phyloP scores from a whole-genome alignment of 2,797 vertebrate species.

The Alcedo quadribrachys region DNA sequence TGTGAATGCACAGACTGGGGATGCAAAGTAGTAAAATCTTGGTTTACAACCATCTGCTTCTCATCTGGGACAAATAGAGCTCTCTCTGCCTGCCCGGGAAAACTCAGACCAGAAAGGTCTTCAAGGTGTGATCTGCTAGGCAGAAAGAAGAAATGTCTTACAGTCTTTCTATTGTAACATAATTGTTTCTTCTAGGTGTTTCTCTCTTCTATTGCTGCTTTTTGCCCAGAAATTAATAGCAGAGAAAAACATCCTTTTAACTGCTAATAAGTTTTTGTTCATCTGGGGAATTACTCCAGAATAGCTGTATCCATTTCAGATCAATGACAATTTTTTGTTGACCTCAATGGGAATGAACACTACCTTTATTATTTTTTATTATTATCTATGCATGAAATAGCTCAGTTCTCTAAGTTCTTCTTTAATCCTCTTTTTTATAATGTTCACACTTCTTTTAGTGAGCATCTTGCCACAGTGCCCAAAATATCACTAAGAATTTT shows the following conservation, averaged over 20 bases:
- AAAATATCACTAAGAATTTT: neutral
- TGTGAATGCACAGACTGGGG: neutral
- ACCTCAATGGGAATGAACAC: neutral
- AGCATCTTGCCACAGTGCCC: neutral
- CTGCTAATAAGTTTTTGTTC: neutral
- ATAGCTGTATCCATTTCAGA: neutral
- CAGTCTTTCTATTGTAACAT: neutral
- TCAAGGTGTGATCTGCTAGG: neutral
- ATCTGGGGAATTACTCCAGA: neutral
- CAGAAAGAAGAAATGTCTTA: neutral
- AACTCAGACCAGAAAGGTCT: neutral
- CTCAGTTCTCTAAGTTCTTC: neutral
- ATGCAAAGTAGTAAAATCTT: neutral
- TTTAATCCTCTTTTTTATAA: slow-evolving; percentile 15
- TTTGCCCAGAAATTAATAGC: neutral
- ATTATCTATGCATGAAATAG: neutral
- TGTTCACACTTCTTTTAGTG: neutral
- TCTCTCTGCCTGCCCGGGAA: neutral
- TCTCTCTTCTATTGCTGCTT: neutral
- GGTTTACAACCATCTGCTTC: neutral
- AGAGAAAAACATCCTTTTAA: neutral
- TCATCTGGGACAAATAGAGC: neutral
- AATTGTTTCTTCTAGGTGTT: neutral
- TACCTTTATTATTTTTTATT: neutral
- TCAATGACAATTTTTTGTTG: neutral